Evolutionary conservation across 1,140 invertebrate genomes (phyloP).

Genomic region (Leptinotarsa lineolata): DNA sequence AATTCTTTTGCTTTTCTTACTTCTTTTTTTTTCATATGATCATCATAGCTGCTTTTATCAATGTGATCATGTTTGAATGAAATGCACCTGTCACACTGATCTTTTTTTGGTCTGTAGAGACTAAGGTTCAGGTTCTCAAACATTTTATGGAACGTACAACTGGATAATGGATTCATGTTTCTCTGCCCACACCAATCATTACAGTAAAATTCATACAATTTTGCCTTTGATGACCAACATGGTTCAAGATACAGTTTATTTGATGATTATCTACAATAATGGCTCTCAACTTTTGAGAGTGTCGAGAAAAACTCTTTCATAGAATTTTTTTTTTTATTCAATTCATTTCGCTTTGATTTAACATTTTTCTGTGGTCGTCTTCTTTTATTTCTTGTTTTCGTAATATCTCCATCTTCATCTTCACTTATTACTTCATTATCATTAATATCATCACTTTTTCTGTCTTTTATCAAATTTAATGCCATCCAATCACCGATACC

Average conservation of each 20-base stretch:
- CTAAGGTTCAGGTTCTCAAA: constrained; percentile 11
- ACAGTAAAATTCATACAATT: constrained; percentile 11
- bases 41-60: constrained; percentile 2
- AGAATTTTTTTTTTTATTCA: neutral
- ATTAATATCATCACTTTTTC: neutral
- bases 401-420: neutral
- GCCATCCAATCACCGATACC: constrained; percentile 17
- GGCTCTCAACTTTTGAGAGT: constrained; percentile 14
- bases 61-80: constrained; percentile 13
- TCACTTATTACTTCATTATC: constrained; percentile 9
- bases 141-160: constrained; percentile 15
- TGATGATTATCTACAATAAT: constrained; percentile 15
- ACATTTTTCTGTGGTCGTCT: neutral
- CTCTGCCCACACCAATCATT: neutral
- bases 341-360: constrained; percentile 5
- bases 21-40: constrained; percentile 33
- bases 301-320: neutral
- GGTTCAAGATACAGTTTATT: constrained; percentile 22
- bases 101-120: constrained; percentile 23
- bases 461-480: constrained; percentile 15
- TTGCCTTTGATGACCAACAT: constrained; percentile 17
- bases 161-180: constrained; percentile 6
- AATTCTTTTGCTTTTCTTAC: constrained; percentile 37
- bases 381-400: neutral
- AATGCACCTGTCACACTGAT: constrained; percentile 22